Base-by-base conservation (phyloP, 2,888 invertebrate genomes). In the Drosophila quinaria region DNA sequence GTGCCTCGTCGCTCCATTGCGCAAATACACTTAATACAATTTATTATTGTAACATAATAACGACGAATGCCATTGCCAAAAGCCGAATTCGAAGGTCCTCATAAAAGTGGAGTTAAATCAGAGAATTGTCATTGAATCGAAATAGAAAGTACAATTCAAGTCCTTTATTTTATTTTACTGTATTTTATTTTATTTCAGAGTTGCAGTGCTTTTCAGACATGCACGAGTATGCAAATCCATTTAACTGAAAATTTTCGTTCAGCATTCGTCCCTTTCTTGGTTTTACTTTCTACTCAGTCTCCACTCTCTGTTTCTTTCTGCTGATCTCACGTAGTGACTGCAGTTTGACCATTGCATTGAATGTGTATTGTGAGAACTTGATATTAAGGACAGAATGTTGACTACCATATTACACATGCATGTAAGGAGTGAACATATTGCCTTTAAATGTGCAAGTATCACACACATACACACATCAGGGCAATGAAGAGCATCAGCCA, bases 21-120 rank as follows among this genome's bases (percentile, higher is more conserved):
- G 55, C 66, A 67, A 74, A 71, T 59, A 71, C 69, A 72, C 73
- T 80, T 83, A 81, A 83, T 80, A 64, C 81, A 86, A 81, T 86
- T 81, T 78, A 75, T 80, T 80, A 72, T 72, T 75, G 76, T 78
- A 81, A 75, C 66, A 80, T 50, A 77, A 81, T 78, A 74, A 85
- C 81, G 51, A 31, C 33, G 58, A 61, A 54, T 52, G 47, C 52
- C 55, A 19, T 59, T 51, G 54, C 37, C 50, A 49, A 58, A 46
- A 13, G 15, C 31, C n/a, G 44, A 46, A 41, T 25, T 13, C 22
- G 35, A 35, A 50, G 19, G 50, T 35, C 11, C 50, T 60, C 65
- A 55, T 51, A 60, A 65, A 67, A 79, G 63, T 29, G 51, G 65
- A 83, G 75, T 85, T 72, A 70, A 85, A 76, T 75, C 74, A 64